Percentiles rank a stretch among this genome's conserved stretches.
Conservation (phyloP, 2,888 invertebrate species). For the Callyntrura sp. region DNA sequence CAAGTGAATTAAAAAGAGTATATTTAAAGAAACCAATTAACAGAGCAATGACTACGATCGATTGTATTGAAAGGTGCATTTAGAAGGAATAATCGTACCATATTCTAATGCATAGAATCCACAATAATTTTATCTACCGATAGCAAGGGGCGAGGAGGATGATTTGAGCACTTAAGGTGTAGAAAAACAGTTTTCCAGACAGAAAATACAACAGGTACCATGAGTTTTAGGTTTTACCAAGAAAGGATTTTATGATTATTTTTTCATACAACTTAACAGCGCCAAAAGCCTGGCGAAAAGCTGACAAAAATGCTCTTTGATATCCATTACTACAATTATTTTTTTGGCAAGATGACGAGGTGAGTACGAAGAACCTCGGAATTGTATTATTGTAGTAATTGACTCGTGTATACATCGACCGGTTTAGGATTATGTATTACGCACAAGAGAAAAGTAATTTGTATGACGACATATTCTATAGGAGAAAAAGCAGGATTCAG, state of each 20-base stretch:
- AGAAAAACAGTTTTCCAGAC: constrained; percentile 4
- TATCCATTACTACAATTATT: constrained; percentile 40
- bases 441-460: constrained; percentile 13
- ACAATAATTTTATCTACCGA: constrained; percentile 10
- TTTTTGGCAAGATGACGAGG: constrained; percentile 74
- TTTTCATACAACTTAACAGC: constrained; percentile 8
- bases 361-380: constrained; percentile 48
- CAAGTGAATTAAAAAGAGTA: constrained; percentile 60
- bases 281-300: background rate
- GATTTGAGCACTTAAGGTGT: background rate
- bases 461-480: constrained; percentile 20
- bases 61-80: constrained; percentile 10
- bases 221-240: constrained; percentile 54
- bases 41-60: constrained; percentile 44
- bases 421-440: constrained; percentile 27
- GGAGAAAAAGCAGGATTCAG: background rate
- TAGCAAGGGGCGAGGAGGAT: background rate
- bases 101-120: constrained; percentile 6
- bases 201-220: constrained; percentile 48
- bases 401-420: constrained; percentile 65
- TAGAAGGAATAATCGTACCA: background rate
- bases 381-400: constrained; percentile 50
- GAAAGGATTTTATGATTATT: constrained; percentile 1
- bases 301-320: background rate
- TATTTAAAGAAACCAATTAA: constrained; percentile 42